Percentiles rank a stretch among this genome's conserved stretches.
Conservation (phyloP, 2,113 vertebrate genomes). For the Microtus ochrogaster region DNA sequence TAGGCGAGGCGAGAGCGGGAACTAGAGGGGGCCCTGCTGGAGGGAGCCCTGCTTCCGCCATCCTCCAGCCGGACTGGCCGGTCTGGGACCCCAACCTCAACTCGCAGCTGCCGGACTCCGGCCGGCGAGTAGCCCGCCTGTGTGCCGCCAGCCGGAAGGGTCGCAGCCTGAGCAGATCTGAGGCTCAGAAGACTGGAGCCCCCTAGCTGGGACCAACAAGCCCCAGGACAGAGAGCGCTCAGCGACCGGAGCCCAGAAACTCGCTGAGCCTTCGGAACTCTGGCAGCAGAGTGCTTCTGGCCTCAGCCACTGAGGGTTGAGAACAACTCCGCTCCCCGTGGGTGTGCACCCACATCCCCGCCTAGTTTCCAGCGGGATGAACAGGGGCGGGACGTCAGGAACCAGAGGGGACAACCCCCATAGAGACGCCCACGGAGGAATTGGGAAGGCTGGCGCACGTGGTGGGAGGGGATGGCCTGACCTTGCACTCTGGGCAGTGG, state of each 20-base stretch:
- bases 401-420: not conserved
- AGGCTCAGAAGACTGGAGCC: not conserved
- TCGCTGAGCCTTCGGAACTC: too few relatives aligned
- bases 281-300: not conserved
- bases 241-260: not conserved
- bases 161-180: not conserved
- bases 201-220: not conserved
- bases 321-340: not conserved
- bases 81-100: not conserved
- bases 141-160: not conserved
- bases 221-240: not conserved
- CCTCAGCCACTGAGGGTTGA: not conserved
- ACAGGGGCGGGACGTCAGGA: not conserved
- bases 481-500: conserved; percentile 25
- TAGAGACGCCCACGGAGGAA: conserved; percentile 23
- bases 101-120: not conserved
- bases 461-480: conserved; percentile 28
- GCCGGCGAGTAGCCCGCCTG: not conserved
- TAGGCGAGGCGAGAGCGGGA: rapidly evolving
- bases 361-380: not conserved
- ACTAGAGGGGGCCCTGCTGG: not conserved
- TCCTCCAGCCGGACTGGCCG: not conserved
- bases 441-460: not conserved
- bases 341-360: not conserved
- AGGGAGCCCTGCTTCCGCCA: not conserved